Base-by-base conservation (phyloP, 1,140 invertebrate genomes). In the Aphaenogaster ashmeadi region DNA sequence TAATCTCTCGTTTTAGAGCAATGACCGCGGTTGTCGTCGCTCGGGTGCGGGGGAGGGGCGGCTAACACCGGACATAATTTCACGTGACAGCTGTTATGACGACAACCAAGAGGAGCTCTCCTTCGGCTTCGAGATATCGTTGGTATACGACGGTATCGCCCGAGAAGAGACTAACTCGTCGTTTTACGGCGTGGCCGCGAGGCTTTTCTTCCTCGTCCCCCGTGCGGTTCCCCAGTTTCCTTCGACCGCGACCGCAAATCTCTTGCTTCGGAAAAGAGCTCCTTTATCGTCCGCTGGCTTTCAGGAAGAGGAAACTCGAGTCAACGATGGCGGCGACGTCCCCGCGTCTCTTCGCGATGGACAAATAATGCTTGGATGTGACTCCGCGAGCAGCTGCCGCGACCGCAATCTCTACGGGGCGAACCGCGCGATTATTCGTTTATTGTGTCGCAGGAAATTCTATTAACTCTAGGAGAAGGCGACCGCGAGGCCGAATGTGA, bases 161-260 rank as follows among this genome's bases (percentile, higher is more conserved):
- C 3, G 41, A 74, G 80, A 74, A 60, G 41, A 74, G 44, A 75
- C 75, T 67, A 75, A 50, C 69, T 75, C 27, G 80, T 58, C 38
- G 38, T 36, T 75, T 75, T 75, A 47, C 8, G 41, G 18, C 38
- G 50, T 38, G 54, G 13, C 47, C 56, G 50, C 79, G 38, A 27
- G 27, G 36, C 38, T 84, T 60, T 84, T 84, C 54, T 50, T 84
- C 27, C 15, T 75, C 80, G 7, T 58, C 52, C 27, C n/a, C 44
- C n/a, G 64, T 44, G 8, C 41, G 7, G 41, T 67, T 44, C 11
- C 21, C 69, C 41, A 7, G 69, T 74, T 83, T 83, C 67, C 54
- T 83, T 58, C 67, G 38, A 47, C 18, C 64, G 64, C 64, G 64
- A 69, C 64, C 80, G 41, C 80, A 83, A 83, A 74, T 83, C 80